Conservation (phyloP, 2,888 invertebrate genomes). For the Allophyes oxyacanthae region DNA sequence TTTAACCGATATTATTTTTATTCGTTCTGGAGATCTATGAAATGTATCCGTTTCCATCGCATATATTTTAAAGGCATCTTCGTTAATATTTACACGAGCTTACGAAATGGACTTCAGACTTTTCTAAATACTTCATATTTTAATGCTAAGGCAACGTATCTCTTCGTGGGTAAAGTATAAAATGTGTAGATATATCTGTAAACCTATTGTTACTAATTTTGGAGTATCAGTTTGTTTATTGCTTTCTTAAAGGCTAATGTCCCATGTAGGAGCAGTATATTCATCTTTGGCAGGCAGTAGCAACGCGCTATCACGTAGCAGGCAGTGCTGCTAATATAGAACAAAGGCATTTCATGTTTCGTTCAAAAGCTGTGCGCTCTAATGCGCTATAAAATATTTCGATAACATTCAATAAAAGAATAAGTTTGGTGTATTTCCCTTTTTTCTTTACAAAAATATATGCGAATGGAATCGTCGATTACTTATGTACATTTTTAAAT, state of each 20-base stretch:
- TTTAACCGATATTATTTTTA: constrained; percentile 80
- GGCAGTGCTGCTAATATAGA: constrained; percentile 28
- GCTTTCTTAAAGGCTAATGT: constrained; percentile 52
- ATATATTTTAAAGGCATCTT: constrained; percentile 73
- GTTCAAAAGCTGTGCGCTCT: constrained; percentile 28
- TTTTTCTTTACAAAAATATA: constrained; percentile 76
- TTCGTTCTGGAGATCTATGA: constrained; percentile 79
- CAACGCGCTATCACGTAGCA: constrained; percentile 15
- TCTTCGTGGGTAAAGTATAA: constrained; percentile 35
- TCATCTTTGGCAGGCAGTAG: constrained; percentile 46
- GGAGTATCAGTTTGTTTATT: constrained; percentile 45
- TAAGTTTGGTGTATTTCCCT: constrained; percentile 65
- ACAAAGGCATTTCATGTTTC: constrained; percentile 48
- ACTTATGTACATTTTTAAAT: constrained; percentile 80
- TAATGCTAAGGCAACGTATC: constrained; percentile 52
- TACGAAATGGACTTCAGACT: constrained; percentile 46
- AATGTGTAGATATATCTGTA: constrained; percentile 32
- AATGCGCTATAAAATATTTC: constrained; percentile 54
- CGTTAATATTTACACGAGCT: constrained; percentile 49
- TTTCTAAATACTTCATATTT: constrained; percentile 47
- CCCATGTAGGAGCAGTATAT: constrained; percentile 29
- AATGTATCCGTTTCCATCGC: constrained; percentile 80
- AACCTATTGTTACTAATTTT: constrained; percentile 35
- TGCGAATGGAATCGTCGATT: constrained; percentile 79
- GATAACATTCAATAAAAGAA: constrained; percentile 55